phyloP scores from a whole-genome alignment of 1,140 invertebrate genomes.

The Drosophila kurseongensis region DNA sequence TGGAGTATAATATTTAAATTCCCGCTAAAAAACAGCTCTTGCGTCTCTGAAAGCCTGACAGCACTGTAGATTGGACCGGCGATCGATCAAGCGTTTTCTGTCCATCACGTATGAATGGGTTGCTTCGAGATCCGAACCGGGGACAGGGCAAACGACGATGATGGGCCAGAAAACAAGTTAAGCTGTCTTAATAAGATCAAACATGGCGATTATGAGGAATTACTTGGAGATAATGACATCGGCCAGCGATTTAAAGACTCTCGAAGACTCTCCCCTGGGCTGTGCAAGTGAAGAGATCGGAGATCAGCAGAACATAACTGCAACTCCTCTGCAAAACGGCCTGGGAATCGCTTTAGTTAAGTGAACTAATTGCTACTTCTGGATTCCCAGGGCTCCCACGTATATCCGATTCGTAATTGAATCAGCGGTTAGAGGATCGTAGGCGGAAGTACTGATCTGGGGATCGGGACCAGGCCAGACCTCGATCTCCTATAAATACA shows the following conservation, averaged over 20 bases:
- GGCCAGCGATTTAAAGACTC: conserved; percentile 16
- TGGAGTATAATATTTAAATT: neutral
- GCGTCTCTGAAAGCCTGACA: conserved; percentile 9
- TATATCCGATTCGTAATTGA: conserved; percentile 29
- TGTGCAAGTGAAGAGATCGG: conserved; percentile 1
- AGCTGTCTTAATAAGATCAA: conserved; percentile 81
- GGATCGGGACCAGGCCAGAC: conserved; percentile 1
- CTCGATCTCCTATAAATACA: conserved; percentile 23
- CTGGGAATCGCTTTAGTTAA: conserved; percentile 23
- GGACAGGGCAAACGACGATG: conserved; percentile 23
- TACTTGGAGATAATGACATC: conserved; percentile 71
- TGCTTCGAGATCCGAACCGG: conserved; percentile 12
- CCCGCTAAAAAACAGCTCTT: neutral
- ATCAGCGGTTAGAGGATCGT: conserved; percentile 8
- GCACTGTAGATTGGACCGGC: conserved; percentile 20
- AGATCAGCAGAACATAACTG: neutral
- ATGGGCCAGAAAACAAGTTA: conserved; percentile 64
- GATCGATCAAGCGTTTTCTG: conserved; percentile 31
- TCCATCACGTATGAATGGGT: conserved; percentile 56
- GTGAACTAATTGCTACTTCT: conserved; percentile 37
- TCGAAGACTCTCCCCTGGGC: neutral
- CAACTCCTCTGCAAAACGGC: conserved; percentile 15
- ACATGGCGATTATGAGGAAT: conserved; percentile 72
- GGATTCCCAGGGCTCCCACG: conserved; percentile 14
- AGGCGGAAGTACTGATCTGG: conserved; percentile 22